Evolutionary conservation across 2,113 vertebrate species (phyloP), one percentile per base, ranked within the genome.

Genomic region (Acrocephalus arundinaceus): DNA sequence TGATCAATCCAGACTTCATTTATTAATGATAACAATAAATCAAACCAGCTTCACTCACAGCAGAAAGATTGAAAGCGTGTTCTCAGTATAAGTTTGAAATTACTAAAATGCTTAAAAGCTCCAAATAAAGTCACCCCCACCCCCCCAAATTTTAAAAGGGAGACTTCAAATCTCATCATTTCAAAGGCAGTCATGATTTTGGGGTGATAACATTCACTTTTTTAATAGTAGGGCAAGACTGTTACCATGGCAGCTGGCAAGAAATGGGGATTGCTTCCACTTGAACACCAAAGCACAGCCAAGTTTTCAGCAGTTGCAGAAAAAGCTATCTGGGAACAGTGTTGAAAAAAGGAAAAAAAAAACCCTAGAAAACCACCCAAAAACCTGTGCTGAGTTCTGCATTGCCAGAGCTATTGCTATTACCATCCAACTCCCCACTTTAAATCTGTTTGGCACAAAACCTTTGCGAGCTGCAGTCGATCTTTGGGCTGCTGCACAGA

Each of bases 231-330:
- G 82, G 82, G 59, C 82, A 80, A 88, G 72, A 23, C 85, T 59
- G 90, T 96, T 97, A 45, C 96, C 85, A 92, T 92, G 92, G 92
- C 83, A 96, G 96, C 90, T 94, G 92, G 79, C 51, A 84, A 83
- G 79, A 59, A 61, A 66, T 80, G 68, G 93, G 88, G 91, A 67
- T 78, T 85, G 80, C 95, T 92, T 95, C 80, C 89, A 92, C 91
- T 93, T 57, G 63, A 90, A 80, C 33, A 68, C 85, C 95, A 86
- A 88, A 93, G 94, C 86, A 52, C 43, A 87, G 94, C 91, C 95
- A 94, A 95, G 84, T 93, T 94, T 57, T 77, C 4, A 90, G 91
- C 91, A 87, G 80, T 94, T 84, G 89, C 86, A 92, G 83, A 67
- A 86, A 79, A 84, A 92, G 43, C 91, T 89, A 66, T 46, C 72